A percentile compares a stretch with the other conserved stretches of the same genome.
phyloP scores from a whole-genome alignment of 2,113 vertebrate genomes.

The Puffinus mauretanicus region DNA sequence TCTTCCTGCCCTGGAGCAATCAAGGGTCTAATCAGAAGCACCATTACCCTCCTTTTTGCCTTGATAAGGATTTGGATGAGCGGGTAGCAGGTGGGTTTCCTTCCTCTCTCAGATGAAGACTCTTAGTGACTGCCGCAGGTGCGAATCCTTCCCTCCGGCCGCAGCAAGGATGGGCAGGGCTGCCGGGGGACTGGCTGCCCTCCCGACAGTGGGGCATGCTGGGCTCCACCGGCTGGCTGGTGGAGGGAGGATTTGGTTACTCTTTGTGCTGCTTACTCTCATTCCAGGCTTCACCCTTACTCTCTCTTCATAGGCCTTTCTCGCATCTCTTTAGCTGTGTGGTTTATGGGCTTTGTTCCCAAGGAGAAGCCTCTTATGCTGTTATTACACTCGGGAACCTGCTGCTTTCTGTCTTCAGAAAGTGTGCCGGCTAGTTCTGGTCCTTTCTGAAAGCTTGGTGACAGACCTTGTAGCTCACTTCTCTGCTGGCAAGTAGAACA shows the following conservation, averaged over 20 bases:
- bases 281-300: not conserved
- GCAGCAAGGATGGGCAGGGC: not conserved
- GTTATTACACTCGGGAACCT: not conserved
- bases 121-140: not conserved
- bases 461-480: not conserved
- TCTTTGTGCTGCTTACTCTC: not conserved
- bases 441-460: not conserved
- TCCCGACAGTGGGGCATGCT: not conserved
- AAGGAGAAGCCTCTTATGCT: not conserved
- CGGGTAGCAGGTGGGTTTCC: not conserved
- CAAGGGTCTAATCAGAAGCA: not conserved
- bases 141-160: not conserved
- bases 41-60: not conserved
- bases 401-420: not conserved
- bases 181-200: not conserved
- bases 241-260: not conserved
- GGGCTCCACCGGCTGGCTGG: not conserved
- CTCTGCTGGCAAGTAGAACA: not conserved
- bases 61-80: not conserved
- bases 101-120: not conserved
- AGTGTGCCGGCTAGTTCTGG: not conserved
- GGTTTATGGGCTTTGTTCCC: not conserved
- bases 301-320: not conserved
- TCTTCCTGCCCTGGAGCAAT: not conserved
- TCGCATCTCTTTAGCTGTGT: not conserved